Conservation (phyloP, 2,797 vertebrate species). For the Mormyrus proboscirostris region DNA sequence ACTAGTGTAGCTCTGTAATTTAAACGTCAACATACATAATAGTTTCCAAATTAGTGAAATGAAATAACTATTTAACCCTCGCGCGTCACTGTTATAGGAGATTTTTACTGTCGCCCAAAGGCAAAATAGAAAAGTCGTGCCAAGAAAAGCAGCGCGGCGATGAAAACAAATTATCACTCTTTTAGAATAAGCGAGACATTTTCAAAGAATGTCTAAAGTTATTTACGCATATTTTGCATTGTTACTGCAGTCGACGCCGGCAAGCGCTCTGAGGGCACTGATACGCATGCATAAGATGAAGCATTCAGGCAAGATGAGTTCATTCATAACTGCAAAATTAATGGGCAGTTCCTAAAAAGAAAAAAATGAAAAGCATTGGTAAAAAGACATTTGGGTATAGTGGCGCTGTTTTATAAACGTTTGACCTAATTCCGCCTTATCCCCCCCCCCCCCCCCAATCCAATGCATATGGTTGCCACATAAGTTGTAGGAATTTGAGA, state of each 20-base stretch:
- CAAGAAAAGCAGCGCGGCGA: not conserved
- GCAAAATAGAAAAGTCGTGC: not conserved
- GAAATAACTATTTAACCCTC: not conserved
- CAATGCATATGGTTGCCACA: constrained; percentile 22
- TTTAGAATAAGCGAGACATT: not conserved
- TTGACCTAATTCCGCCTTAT: not conserved
- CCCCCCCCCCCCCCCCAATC: not conserved
- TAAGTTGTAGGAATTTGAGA: constrained; percentile 17
- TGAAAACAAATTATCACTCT: constrained; percentile 8
- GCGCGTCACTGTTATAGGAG: not conserved
- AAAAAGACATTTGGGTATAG: constrained; percentile 14
- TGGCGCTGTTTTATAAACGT: constrained; percentile 20
- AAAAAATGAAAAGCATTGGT: constrained; percentile 2
- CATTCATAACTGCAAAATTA: not conserved
- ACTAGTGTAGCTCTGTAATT: not conserved
- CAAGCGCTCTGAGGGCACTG: not conserved
- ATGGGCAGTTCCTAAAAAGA: not conserved
- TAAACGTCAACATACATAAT: not conserved
- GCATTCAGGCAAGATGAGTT: not conserved
- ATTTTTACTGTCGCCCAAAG: not conserved
- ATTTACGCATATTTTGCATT: constrained; percentile 6
- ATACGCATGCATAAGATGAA: not conserved
- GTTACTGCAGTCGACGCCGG: not conserved
- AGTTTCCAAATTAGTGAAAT: constrained; percentile 7
- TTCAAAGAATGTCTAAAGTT: not conserved